A percentile compares a stretch with the other conserved stretches of the same genome.
Conservation (phyloP, 2,888 invertebrate species). For the Leucania comma region DNA sequence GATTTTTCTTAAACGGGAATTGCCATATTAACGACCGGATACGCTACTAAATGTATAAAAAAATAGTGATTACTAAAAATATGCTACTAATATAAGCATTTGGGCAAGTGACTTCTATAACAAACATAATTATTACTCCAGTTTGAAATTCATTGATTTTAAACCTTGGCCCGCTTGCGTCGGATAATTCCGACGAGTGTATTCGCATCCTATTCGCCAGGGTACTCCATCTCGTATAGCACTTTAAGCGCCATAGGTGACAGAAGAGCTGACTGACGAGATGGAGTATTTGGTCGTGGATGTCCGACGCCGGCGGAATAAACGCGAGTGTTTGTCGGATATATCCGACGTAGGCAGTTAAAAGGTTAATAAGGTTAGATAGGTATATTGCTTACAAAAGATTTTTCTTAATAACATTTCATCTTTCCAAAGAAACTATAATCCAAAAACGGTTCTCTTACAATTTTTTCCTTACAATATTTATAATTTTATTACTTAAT, state of each 20-base stretch:
- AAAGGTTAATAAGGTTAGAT: background rate
- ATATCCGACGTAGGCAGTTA: no score
- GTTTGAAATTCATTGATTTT: background rate
- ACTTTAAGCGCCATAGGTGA: no score
- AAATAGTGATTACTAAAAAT: conserved; percentile 27
- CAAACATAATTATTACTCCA: conserved; percentile 1
- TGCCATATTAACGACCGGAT: background rate
- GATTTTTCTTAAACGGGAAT: background rate
- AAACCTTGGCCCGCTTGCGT: no score
- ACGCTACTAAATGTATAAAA: background rate
- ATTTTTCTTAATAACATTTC: background rate
- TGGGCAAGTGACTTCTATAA: conserved; percentile 37
- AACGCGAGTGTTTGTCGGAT: no score
- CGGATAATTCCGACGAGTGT: no score
- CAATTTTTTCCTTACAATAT: conserved; percentile 27
- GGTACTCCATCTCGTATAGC: no score
- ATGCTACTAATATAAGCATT: conserved; percentile 14
- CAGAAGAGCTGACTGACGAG: no score
- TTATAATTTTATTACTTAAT: conserved; percentile 14
- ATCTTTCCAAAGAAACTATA: background rate
- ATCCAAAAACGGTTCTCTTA: conserved; percentile 7
- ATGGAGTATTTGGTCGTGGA: no score
- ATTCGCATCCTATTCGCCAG: no score
- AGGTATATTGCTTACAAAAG: conserved; percentile 14
- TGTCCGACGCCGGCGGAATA: no score